Percentiles rank a stretch among this genome's conserved stretches.
phyloP scores from a whole-genome alignment of 2,113 vertebrate genomes.

The Gasterosteus nipponicus region DNA sequence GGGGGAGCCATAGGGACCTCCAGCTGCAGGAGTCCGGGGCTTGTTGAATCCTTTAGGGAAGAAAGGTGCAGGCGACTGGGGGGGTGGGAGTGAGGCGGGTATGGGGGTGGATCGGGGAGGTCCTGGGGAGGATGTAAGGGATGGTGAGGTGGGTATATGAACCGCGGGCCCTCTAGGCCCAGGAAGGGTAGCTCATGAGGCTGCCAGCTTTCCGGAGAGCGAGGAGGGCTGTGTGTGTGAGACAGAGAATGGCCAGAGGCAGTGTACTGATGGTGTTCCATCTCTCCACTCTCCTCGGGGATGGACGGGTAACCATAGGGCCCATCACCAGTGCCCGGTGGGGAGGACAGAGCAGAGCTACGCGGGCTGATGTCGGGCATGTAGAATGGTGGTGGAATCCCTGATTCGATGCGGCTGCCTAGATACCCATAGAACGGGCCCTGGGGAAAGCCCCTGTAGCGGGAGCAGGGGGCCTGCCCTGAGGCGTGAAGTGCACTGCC shows the following conservation, averaged over 20 bases:
- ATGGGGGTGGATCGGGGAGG: conserved; percentile 86
- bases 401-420: conserved; percentile 92
- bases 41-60: conserved; percentile 84
- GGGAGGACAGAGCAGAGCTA: conserved; percentile 96
- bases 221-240: conserved; percentile 91
- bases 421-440: conserved; percentile 95
- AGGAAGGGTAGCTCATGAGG: conserved; percentile 92
- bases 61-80: conserved; percentile 77
- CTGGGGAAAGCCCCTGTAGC: conserved; percentile 92
- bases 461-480: conserved; percentile 88
- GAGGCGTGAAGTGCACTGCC: conserved; percentile 91
- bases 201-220: conserved; percentile 95
- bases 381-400: conserved; percentile 95
- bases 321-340: conserved; percentile 89
- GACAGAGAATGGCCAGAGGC: conserved; percentile 94
- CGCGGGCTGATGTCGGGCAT: conserved; percentile 97
- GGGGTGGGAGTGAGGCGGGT: conserved; percentile 75
- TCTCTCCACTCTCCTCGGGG: conserved; percentile 92
- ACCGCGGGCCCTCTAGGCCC: conserved; percentile 89
- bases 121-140: conserved; percentile 86
- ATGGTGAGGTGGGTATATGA: conserved; percentile 90
- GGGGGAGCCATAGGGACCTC: conserved; percentile 92
- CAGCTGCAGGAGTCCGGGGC: conserved; percentile 93
- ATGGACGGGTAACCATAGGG: conserved; percentile 94
- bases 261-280: conserved; percentile 84